Evolutionary conservation across 2,888 invertebrate species (phyloP).

Genomic region (Paralinhomoeus sp.): DNA sequence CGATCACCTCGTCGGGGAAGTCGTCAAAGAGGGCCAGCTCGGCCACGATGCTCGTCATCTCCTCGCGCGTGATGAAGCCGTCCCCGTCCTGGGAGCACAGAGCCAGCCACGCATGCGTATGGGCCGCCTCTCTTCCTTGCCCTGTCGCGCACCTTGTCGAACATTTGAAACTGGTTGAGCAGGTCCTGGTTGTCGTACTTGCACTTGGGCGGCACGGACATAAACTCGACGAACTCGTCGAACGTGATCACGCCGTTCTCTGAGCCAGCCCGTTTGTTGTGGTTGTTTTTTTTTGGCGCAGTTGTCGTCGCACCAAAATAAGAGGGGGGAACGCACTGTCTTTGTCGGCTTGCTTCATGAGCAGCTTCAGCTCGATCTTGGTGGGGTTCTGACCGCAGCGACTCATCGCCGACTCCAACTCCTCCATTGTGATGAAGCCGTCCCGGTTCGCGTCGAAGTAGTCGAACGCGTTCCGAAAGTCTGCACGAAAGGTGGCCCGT

Average conservation of each 20-base stretch:
- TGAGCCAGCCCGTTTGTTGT: too few relatives aligned
- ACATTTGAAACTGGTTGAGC: conserved; percentile 18
- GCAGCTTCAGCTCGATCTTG: conserved; percentile 17
- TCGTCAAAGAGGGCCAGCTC: conserved; percentile 15
- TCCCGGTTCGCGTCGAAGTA: conserved; percentile 22
- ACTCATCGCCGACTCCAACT: conserved; percentile 14
- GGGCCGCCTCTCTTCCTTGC: too few relatives aligned
- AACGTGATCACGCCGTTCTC: conserved; percentile 22
- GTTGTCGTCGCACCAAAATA: too few relatives aligned
- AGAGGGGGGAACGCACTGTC: conserved; percentile 15
- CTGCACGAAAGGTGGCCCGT: too few relatives aligned
- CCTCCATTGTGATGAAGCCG: conserved; percentile 15
- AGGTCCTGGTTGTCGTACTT: conserved; percentile 15
- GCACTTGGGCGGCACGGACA: conserved; percentile 5
- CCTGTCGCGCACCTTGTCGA: conserved; percentile 17
- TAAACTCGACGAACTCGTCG: conserved; percentile 16
- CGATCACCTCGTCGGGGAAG: conserved; percentile 17
- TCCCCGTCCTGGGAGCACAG: too few relatives aligned
- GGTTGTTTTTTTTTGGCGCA: too few relatives aligned
- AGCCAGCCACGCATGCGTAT: too few relatives aligned
- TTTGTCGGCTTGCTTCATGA: conserved; percentile 21
- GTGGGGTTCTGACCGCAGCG: conserved; percentile 19
- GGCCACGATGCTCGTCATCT: conserved; percentile 18
- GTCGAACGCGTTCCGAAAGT: conserved; percentile 17
- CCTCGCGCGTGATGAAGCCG: conserved; percentile 19